Evolutionary conservation across 2,113 vertebrate genomes (phyloP), one percentile per base, ranked within the genome.

Genomic region (Cygnus atratus): DNA sequence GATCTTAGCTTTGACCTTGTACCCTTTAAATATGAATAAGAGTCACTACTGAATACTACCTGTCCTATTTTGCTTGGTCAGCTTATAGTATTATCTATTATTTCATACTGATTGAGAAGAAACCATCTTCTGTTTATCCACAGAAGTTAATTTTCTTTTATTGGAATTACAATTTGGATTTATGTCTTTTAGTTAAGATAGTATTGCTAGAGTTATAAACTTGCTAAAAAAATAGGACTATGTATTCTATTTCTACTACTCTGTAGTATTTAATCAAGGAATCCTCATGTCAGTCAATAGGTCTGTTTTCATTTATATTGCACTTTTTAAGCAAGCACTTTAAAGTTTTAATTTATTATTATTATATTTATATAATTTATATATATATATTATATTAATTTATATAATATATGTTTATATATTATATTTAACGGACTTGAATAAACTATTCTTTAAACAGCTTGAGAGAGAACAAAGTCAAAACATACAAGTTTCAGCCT

Each of bases 301-400:
- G 5, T 41, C 55, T 86, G 90, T 95, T 96, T 96, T 29, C 24
- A 95, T 95, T 90, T 95, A 91, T 92, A 95, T 96, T 93, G 25
- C 18, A 20, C 50, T 89, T 71, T 88, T 95, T 7, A 71, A 75
- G 16, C 13, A 92, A 8, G 18, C 59, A 14, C 12, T 59, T 77
- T 52, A 73, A 54, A 25, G 20, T 17, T 24, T 29, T 59, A 46
- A 43, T 10, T 9, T 39, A 18, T 28, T 46, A 46, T 52, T 24
- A 18, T 39, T 7, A 63, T 39, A 24, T 87, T 61, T 75, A 39
- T 39, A 39, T 39, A 39, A 39, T 39, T 39, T 39, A 39, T 39
- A 39, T 39, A 39, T 39, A 39, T 39, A 39, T 39, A 39, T 39
- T 39, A 39, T 39, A 39, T 39, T 39, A 39, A 39, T 39, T 39